Conservation (phyloP, 2,797 vertebrate species). For the Manis pentadactyla region DNA sequence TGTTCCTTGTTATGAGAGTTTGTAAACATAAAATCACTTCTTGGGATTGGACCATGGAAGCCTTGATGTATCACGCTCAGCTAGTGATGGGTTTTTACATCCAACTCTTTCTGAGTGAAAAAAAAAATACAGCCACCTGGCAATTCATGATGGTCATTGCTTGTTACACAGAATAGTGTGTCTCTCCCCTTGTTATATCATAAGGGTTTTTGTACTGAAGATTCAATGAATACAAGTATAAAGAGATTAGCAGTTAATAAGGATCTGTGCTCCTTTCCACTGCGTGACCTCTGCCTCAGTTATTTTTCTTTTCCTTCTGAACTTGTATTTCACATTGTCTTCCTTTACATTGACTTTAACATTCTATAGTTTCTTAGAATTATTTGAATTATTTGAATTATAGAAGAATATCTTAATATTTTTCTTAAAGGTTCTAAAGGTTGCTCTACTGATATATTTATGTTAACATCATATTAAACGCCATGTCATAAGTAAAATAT, state of each 20-base stretch:
- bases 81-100: neutral
- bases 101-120: neutral
- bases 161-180: neutral
- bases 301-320: neutral
- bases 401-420: neutral
- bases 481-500: neutral
- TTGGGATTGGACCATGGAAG: neutral
- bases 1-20: neutral
- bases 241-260: neutral
- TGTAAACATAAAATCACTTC: neutral
- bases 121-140: neutral
- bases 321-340: neutral
- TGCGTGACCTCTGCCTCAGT: neutral
- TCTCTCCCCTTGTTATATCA: neutral
- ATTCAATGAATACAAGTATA: neutral
- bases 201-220: neutral
- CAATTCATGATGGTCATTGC: neutral
- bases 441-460: neutral
- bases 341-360: neutral
- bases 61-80: neutral
- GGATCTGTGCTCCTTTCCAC: neutral
- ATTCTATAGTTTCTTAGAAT: neutral
- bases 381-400: neutral
- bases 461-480: neutral
- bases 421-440: neutral